Evolutionary conservation across 64 coral and sea anemone species (phyloP), one percentile per base, ranked within the genome.

Genomic region (Montipora foliosa): DNA sequence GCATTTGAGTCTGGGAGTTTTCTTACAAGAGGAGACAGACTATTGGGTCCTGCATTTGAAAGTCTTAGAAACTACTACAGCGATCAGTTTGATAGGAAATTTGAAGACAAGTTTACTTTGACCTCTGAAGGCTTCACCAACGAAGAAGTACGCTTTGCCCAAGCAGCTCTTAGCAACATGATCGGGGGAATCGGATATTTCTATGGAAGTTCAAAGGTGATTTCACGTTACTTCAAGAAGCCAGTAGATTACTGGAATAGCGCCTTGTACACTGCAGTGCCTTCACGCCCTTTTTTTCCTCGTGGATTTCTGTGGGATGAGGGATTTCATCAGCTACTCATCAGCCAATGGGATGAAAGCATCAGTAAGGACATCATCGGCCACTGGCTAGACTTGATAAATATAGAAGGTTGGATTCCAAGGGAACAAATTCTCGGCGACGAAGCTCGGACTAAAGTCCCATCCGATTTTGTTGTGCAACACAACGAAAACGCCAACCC

Each of bases 261-360:
- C 13, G 70, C 98, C 16, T 67, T 99, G 12, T 99, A 96, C 68
- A 99, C 98, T 19, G 98, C 83, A 12, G 98, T 99, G 9, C 98
- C 98, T 47, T 99, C 98, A 12, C 45, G 98, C 13, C 94, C 98
- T 3, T 99, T 99, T 59, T 99, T 99, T 24, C 98, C 98, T 16
- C 89, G 98, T 0, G 98, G 98, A 3, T 99, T 99, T 73, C 79
- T 99, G 37, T 99, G 98, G 98, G 98, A 99, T 69, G 98, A 99
- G 86, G 98, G 98, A 4, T 99, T 99, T 67, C 98, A 99, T 60
- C 98, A 99, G 19, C 79, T 99, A 11, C 77, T 99, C 37, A 99
- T 99, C 58, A 99, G 98, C 68, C 98, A 99, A 7, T 99, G 98
- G 98, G 93, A 99, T 85, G 94, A 88, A 10, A 74, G 58, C 59